Evolutionary conservation across 2,113 vertebrate species (phyloP).

Genomic region (Gallinago media): DNA sequence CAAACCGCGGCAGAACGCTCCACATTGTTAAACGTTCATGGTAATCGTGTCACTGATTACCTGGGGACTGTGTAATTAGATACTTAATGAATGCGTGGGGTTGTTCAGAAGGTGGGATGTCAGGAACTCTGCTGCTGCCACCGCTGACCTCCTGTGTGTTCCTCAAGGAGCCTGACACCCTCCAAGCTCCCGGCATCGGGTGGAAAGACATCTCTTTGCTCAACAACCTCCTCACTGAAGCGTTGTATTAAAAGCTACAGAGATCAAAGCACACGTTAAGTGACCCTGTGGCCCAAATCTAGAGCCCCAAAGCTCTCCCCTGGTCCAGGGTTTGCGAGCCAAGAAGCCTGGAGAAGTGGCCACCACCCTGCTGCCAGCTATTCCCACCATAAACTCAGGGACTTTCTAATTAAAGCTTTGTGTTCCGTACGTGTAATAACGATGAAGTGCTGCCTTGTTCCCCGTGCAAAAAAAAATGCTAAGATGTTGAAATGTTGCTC

Average conservation of each 20-base stretch:
- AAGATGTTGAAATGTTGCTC: fast-evolving
- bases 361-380: background rate
- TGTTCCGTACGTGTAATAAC: background rate
- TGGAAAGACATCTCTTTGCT: background rate
- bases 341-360: background rate
- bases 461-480: background rate
- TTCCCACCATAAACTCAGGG: fast-evolving
- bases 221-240: background rate
- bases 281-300: fast-evolving
- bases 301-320: background rate
- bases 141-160: background rate
- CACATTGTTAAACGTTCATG: fast-evolving
- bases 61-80: background rate
- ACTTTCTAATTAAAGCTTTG: fast-evolving
- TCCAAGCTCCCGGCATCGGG: background rate
- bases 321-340: fast-evolving
- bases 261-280: background rate
- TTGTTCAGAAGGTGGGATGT: background rate
- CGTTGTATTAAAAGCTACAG: fast-evolving
- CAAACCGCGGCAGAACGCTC: background rate
- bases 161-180: background rate
- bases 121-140: background rate
- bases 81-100: background rate
- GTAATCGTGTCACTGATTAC: background rate
- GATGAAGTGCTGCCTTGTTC: fast-evolving